phyloP scores from a whole-genome alignment of 1,140 invertebrate genomes.

The Drosophila busckii region DNA sequence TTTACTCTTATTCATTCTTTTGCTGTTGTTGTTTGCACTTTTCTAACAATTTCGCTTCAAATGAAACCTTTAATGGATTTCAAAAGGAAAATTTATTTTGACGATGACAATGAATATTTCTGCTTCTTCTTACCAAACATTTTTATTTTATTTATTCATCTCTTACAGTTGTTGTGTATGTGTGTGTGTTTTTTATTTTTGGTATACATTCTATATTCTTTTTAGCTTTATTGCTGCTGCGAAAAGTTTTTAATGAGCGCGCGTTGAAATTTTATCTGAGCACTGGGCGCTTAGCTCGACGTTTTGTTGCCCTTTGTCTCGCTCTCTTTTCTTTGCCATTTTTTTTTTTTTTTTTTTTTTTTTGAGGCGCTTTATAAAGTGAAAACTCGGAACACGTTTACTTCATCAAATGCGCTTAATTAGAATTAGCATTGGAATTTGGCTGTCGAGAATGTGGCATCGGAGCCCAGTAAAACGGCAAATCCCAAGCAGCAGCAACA shows the following conservation, averaged over 20 bases:
- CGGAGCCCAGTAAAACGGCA: neutral
- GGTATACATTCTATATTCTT: conserved; percentile 14
- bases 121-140: conserved; percentile 26
- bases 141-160: conserved; percentile 57
- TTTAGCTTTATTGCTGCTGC: conserved; percentile 42
- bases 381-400: conserved; percentile 62
- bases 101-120: conserved; percentile 65
- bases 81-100: conserved; percentile 67
- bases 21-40: conserved; percentile 55
- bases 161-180: neutral
- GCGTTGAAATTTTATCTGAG: conserved; percentile 60
- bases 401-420: conserved; percentile 66
- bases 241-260: conserved; percentile 63
- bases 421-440: conserved; percentile 63
- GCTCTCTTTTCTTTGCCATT: neutral
- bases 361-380: conserved; percentile 47
- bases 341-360: conserved; percentile 22
- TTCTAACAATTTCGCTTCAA: conserved; percentile 55
- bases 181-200: neutral
- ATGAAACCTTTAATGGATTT: conserved; percentile 66
- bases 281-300: conserved; percentile 21
- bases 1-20: conserved; percentile 13
- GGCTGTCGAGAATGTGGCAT: conserved; percentile 25
- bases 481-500: neutral
- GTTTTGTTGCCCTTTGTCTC: conserved; percentile 8